These are phyloP conservation scores for Acronicta aceris DNA, from an alignment of 2,888 invertebrate species.

Conservation along the genomic window DNA sequence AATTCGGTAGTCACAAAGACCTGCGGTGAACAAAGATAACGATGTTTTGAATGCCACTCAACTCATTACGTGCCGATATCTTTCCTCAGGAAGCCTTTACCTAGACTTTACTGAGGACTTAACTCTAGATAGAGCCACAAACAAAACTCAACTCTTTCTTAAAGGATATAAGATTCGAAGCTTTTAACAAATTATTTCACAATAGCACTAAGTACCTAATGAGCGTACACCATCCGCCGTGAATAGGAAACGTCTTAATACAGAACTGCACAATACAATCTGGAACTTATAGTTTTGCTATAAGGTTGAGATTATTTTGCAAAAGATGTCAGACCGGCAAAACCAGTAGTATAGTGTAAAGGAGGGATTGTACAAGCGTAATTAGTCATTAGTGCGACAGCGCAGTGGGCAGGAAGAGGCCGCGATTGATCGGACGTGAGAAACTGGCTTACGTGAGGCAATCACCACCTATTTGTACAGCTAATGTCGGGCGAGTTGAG, in stretches of 20 bases:
- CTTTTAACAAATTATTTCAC: slow-evolving; percentile 50
- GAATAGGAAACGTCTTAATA: slow-evolving; percentile 73
- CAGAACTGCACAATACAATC: slow-evolving; percentile 37
- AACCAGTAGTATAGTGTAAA: slow-evolving; percentile 72
- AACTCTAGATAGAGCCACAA: slow-evolving; percentile 49
- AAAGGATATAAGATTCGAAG: slow-evolving; percentile 27
- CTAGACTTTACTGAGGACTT: slow-evolving; percentile 68
- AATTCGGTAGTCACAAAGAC: slow-evolving; percentile 61
- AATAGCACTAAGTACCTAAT: slow-evolving; percentile 84
- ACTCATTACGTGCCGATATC: slow-evolving; percentile 85
- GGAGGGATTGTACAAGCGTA: slow-evolving; percentile 83
- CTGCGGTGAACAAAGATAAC: slow-evolving; percentile 78
- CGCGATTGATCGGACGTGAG: slow-evolving; percentile 78
- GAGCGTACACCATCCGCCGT: slow-evolving; percentile 72
- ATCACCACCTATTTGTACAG: slow-evolving; percentile 48
- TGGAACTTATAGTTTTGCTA: slow-evolving; percentile 36
- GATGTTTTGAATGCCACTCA: slow-evolving; percentile 85
- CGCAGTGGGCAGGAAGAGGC: slow-evolving; percentile 82
- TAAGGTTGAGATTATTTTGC: slow-evolving; percentile 65
- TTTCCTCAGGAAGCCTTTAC: slow-evolving; percentile 78
- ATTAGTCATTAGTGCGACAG: slow-evolving; percentile 86
- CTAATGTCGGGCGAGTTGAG: slow-evolving; percentile 37
- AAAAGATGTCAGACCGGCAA: slow-evolving; percentile 42
- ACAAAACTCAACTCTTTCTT: slow-evolving; percentile 47
- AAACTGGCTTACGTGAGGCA: slow-evolving; percentile 57